Conservation (phyloP, 2,797 vertebrate genomes). For the Sylvia borin region DNA sequence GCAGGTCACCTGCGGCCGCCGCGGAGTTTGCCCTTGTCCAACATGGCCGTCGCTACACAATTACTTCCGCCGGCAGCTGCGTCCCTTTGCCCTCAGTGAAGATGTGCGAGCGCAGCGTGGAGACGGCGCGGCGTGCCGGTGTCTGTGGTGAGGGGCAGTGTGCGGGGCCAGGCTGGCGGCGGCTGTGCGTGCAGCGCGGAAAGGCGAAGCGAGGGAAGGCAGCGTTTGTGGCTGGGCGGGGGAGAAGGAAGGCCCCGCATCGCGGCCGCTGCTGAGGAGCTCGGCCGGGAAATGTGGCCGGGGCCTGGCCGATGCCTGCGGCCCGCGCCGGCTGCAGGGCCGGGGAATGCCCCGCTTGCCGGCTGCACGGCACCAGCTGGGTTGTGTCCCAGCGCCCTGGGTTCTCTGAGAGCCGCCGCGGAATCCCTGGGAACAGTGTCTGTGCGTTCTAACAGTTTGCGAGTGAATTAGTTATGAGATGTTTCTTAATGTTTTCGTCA, state of each 20-base stretch:
- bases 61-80: background rate
- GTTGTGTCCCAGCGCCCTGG: rapidly evolving
- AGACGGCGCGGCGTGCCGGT: rapidly evolving
- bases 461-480: background rate
- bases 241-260: background rate
- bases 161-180: background rate
- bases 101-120: background rate
- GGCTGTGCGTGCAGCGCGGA: no score
- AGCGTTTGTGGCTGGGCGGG: rapidly evolving
- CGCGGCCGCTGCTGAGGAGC: background rate
- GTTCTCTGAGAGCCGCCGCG: rapidly evolving
- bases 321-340: background rate
- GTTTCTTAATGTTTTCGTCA: background rate
- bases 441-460: background rate
- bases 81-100: background rate
- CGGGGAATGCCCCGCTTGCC: background rate
- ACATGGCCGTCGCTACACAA: background rate
- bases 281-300: background rate
- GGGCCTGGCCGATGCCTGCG: background rate
- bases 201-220: rapidly evolving
- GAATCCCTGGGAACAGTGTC: no score
- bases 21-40: background rate
- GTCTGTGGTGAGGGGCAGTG: background rate
- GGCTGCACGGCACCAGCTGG: rapidly evolving
- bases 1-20: rapidly evolving